Base-by-base conservation (phyloP, 2,113 vertebrate genomes). In the Cephalopholis sonnerati region DNA sequence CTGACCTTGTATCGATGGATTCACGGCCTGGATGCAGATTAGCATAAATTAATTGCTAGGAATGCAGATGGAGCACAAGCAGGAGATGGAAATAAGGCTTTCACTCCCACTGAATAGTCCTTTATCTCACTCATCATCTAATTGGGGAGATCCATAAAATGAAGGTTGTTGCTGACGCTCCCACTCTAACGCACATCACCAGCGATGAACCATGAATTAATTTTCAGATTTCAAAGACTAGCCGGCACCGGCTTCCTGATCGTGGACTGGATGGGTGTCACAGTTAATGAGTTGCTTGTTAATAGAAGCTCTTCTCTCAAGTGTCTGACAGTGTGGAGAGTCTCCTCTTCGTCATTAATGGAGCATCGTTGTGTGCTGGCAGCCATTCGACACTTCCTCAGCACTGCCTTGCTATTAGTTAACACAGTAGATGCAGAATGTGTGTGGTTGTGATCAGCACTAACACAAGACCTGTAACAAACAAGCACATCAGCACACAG, bases 41-140 rank as follows among this genome's bases (percentile, higher is more conserved):
- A 89, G 83, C 87, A 87, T 87, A 89, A 88, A 89, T 86, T 70
- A 89, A 85, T 72, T 82, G 63, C 15, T 27, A 36, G 80, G 79
- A 85, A 89, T 77, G 71, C 83, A 84, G 82, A 86, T 50, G 83
- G 64, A 74, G 77, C 65, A 44, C 62, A 67, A 75, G 73, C 82
- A 71, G 41, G 58, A 79, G 73, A 58, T 44, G 65, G 64, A 84
- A 75, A 84, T 25, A 7, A 83, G 78, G 82, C 82, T 50, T 62
- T 54, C 63, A 10, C 65, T 11, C 32, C 53, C 66, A 0, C 68
- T 81, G 83, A 87, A 83, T 59, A 17, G 44, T 9, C 65, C 77
- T 55, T 90, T 68, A 84, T 89, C 88, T 75, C 12, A 3, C 69
- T 82, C 82, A 54, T 87, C 76, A 72, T 87, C 82, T 89, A 76